Evolutionary conservation across 2,888 invertebrate species (phyloP).

Genomic region (Chaitophorus viminalis): DNA sequence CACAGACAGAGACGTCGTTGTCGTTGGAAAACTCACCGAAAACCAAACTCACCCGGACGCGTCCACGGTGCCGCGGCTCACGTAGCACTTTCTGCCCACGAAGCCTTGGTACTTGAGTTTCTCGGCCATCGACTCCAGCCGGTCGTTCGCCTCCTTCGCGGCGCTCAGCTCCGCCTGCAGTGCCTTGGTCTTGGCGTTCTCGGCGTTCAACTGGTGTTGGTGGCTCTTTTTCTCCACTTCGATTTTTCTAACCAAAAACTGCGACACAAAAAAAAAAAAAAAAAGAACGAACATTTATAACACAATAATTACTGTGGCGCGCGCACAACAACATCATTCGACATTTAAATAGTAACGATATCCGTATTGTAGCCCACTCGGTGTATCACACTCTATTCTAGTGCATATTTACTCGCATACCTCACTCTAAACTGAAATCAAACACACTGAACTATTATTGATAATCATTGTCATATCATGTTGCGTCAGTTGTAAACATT

Average conservation of each 20-base stretch:
- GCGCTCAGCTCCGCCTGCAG: conserved; percentile 71
- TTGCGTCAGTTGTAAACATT: too few species aligned
- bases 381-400: too few species aligned
- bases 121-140: background rate
- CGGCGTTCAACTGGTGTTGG: conserved; percentile 76
- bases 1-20: background rate
- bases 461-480: too few species aligned
- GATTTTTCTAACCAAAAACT: conserved; percentile 75
- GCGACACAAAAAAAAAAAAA: conserved; percentile 10
- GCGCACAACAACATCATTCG: too few species aligned
- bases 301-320: too few species aligned
- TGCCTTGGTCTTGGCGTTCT: conserved; percentile 77
- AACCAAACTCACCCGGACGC: background rate
- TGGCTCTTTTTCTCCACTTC: conserved; percentile 79
- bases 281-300: too few species aligned
- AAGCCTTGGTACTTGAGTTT: conserved; percentile 29
- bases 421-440: too few species aligned
- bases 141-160: background rate
- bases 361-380: too few species aligned
- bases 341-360: too few species aligned
- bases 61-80: background rate
- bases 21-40: background rate
- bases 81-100: background rate
- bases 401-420: too few species aligned
- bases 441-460: too few species aligned